These are phyloP conservation scores for Reticulitermes lucifugus DNA, from an alignment of 2,888 invertebrate genomes.

Conservation along the genomic window DNA sequence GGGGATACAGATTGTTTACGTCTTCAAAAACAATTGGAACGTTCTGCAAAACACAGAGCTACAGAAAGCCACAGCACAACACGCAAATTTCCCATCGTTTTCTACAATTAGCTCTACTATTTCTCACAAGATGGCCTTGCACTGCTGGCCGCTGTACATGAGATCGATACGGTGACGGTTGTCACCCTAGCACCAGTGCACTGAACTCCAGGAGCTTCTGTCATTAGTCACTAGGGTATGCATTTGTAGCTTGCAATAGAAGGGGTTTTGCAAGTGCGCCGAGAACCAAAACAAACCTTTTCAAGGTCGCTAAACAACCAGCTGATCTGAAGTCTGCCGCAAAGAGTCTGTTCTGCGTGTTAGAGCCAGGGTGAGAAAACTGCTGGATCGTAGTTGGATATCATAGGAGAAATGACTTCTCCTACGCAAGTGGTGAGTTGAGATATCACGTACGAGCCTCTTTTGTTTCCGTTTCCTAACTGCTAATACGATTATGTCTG, in stretches of 20 bases:
- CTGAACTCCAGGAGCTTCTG: conserved; percentile 21
- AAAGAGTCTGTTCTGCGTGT: background rate
- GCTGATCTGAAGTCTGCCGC: conserved; percentile 26
- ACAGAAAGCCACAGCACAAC: no score
- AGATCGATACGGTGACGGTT: background rate
- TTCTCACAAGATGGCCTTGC: conserved; percentile 3
- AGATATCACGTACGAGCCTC: background rate
- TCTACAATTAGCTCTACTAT: background rate
- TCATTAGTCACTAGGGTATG: conserved; percentile 13
- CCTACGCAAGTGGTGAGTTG: conserved; percentile 57
- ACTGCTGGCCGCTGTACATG: background rate
- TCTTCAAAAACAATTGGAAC: no score
- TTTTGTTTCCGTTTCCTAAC: background rate
- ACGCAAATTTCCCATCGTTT: no score
- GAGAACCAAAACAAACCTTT: conserved; percentile 48
- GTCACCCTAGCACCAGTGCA: background rate
- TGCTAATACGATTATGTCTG: background rate
- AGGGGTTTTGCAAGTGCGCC: conserved; percentile 22
- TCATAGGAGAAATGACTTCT: conserved; percentile 55
- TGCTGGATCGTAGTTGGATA: background rate
- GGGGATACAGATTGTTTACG: no score
- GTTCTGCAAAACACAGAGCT: no score
- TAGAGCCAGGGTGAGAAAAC: background rate
- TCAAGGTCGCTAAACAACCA: conserved; percentile 43
- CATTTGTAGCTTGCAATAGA: conserved; percentile 21